A percentile compares a stretch with the other conserved stretches of the same genome.
Conservation (phyloP, 2,888 invertebrate genomes). For the Mesodorylaimus sp. region DNA sequence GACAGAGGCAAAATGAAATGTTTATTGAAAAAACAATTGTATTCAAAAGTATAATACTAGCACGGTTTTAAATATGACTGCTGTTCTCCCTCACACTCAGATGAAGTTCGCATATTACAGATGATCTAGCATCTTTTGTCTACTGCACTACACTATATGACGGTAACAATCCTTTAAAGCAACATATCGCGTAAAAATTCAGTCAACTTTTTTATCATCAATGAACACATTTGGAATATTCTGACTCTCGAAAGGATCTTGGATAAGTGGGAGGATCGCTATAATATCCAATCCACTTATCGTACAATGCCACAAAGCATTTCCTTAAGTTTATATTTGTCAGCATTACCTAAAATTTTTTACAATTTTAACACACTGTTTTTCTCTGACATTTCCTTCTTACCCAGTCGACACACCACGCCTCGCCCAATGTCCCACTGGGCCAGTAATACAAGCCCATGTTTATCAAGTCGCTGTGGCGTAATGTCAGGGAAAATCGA, state of each 20-base stretch:
- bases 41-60: too few relatives aligned
- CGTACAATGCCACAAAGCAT: conserved; percentile 18
- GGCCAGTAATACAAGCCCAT: conserved; percentile 22
- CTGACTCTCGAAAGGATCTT: conserved; percentile 15
- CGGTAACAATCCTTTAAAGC: too few relatives aligned
- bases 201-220: too few relatives aligned
- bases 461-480: conserved; percentile 19
- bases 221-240: conserved; percentile 16
- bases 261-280: conserved; percentile 21
- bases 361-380: background rate
- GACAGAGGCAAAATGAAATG: too few relatives aligned
- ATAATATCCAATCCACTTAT: conserved; percentile 20
- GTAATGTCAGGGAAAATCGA: conserved; percentile 19
- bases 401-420: conserved; percentile 20
- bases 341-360: conserved; percentile 14
- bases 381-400: background rate
- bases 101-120: too few relatives aligned
- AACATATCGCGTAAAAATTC: too few relatives aligned
- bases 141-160: too few relatives aligned
- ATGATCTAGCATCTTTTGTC: too few relatives aligned
- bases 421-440: conserved; percentile 17
- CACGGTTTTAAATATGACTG: too few relatives aligned
- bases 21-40: too few relatives aligned
- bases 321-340: conserved; percentile 16
- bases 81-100: too few relatives aligned